phyloP scores from a whole-genome alignment of 2,113 vertebrate species.

The Tamias sibiricus region DNA sequence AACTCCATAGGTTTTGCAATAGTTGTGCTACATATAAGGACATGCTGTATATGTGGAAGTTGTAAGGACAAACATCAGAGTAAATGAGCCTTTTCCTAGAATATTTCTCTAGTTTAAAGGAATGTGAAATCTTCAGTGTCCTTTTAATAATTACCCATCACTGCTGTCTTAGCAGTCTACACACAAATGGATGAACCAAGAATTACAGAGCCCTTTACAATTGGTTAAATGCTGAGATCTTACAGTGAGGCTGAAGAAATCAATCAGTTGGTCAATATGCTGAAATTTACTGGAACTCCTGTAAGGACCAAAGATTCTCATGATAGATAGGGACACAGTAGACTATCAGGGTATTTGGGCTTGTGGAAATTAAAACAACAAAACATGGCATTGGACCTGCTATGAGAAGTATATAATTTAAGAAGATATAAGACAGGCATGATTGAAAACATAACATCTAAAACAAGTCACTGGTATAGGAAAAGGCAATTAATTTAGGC shows the following conservation, averaged over 20 bases:
- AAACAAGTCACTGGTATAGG: not conserved
- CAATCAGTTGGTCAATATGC: not conserved
- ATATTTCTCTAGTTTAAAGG: not conserved
- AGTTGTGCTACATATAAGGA: not conserved
- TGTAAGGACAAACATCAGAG: not conserved
- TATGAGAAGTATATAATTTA: not conserved
- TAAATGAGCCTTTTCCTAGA: not conserved
- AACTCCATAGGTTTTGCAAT: not conserved
- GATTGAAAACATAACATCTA: not conserved
- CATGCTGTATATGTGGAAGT: not conserved
- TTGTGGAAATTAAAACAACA: not conserved
- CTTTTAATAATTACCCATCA: not conserved
- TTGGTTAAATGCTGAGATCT: not conserved
- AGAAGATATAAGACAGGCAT: not conserved
- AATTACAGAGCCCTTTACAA: not conserved
- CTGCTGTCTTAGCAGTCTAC: not conserved
- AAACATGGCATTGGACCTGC: not conserved
- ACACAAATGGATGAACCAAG: not conserved
- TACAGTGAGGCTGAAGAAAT: not conserved
- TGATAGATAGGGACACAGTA: not conserved
- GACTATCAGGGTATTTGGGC: not conserved
- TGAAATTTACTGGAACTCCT: not conserved
- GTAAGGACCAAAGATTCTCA: not conserved
- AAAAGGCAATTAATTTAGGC: not conserved
- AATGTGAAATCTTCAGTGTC: not conserved